Base-by-base conservation (phyloP, 2,113 vertebrate species). In the Microtus pennsylvanicus region DNA sequence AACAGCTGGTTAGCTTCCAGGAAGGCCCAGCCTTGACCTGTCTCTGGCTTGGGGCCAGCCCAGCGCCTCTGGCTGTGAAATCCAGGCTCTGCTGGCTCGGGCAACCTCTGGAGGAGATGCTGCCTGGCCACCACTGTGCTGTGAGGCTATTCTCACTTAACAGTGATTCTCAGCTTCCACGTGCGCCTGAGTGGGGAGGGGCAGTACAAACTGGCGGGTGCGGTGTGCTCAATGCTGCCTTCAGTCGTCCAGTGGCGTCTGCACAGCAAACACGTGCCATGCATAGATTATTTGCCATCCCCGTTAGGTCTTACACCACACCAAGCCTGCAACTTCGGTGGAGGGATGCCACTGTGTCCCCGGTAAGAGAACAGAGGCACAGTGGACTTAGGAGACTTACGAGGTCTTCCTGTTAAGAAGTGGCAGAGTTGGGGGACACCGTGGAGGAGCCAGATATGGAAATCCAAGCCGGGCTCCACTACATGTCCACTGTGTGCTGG, bases 221-320 rank as follows among this genome's bases (percentile, higher is more conserved):
- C 10, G 22, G 47, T 12, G 50, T 1, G 7, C 47, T 52, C 35
- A 11, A 7, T 67, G 63, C 35, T 28, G 47, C 33, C 42, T 90
- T 61, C 76, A 0, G 4, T 4, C 13, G 14, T n/a, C 14, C 50
- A 19, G 19, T 11, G 24, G 12, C 45, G 0, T 2, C 7, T 30
- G 11, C 0, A 0, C 19, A 77, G 58, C 67, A 14, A 45, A 8
- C 12, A 47, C 2, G 1, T 0, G n/a, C 17, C 17, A 4, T 1
- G 0, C 0, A 14, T 2, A 24, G 21, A 30, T 80, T 42, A 14
- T 2, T 3, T 4, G 22, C 45, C 0, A 0, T 7, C 0, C 0
- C 50, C 7, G 0, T 24, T 0, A 14, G 58, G 17, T 12, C 6
- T 19, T 1, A 0, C 45, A 0, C 7, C 0, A 2, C 0, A 16